phyloP scores from a whole-genome alignment of 2,888 invertebrate genomes.

The Harmothoe impar region DNA sequence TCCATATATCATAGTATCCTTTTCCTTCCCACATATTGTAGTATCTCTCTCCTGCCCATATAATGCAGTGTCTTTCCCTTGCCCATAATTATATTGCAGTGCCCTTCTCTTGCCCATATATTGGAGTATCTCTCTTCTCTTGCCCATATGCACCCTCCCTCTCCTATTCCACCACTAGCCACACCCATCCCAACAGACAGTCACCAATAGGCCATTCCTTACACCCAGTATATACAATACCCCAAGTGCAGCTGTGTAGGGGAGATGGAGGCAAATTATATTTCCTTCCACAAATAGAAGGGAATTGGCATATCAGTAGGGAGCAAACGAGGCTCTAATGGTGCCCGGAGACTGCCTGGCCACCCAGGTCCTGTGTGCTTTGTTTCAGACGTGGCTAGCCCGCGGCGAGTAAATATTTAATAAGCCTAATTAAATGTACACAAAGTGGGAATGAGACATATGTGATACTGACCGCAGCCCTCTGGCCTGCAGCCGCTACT shows the following conservation, averaged over 20 bases:
- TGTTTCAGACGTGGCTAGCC: background rate
- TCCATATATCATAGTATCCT: no score
- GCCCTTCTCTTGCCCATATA: no score
- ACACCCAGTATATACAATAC: constrained; percentile 16
- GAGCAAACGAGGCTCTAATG: constrained; percentile 40
- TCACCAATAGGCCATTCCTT: background rate
- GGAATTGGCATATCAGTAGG: constrained; percentile 52
- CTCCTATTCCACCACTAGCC: background rate
- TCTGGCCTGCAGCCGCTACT: background rate
- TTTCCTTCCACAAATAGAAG: constrained; percentile 57
- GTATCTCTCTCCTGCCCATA: no score
- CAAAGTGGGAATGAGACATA: constrained; percentile 53
- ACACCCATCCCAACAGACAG: background rate
- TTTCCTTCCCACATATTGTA: no score
- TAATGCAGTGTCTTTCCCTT: no score
- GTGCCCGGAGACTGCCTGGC: background rate
- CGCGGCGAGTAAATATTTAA: constrained; percentile 42
- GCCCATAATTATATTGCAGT: no score
- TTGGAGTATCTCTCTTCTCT: no score
- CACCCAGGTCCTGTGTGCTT: constrained; percentile 13
- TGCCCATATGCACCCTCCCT: background rate
- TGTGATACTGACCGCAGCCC: constrained; percentile 50
- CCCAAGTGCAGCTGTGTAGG: constrained; percentile 6
- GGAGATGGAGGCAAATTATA: constrained; percentile 49
- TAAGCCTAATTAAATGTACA: constrained; percentile 55